Base-by-base conservation (phyloP, 2,888 invertebrate species). In the Cosmia trapezina region DNA sequence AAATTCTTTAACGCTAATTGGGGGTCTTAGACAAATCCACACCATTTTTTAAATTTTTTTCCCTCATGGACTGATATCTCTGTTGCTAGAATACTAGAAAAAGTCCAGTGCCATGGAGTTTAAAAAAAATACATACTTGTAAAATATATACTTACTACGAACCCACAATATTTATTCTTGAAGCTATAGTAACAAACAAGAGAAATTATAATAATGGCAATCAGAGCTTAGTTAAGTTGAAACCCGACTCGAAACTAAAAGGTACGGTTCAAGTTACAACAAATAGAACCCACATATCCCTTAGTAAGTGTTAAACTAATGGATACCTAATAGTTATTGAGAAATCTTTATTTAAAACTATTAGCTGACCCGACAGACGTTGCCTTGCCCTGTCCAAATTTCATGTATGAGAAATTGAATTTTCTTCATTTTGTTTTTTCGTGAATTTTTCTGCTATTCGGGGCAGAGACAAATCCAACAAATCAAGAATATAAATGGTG, bases 181-280 rank as follows among this genome's bases (percentile, higher is more conserved):
- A 59, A 28, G 22, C 14, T 45, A 14, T 22, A 33, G 22, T 41
- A 54, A 49, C 22, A 19, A 49, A 17, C 14, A 49, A 49, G 4
- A 8, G 19, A 60, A 59, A 60, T 45, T 60, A 60, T 54, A 63
- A 54, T 68, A 69, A 68, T 54, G 41, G 19, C 47, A 56, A 37
- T 62, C 56, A 37, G n/a, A 17, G 11, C 37, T 79, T 62, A 68
- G 74, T 78, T 65, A 69, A 69, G 43, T 37, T n/a, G 64, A 49
- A 80, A 74, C n/a, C 22, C 14, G 28, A 78, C 28, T 28, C 61
- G 43, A 62, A 47, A 33, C 22, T 49, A 43, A 69, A 65, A 80
- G 64, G 64, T 43, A 9, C 2, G n/a, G 51, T 49, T 73, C 49
- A 41, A 0, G 49, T 74, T 69, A 47, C 78, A 33, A 14, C 56